Conservation (phyloP, 2,888 invertebrate species). For the Epinotia brunnichana region DNA sequence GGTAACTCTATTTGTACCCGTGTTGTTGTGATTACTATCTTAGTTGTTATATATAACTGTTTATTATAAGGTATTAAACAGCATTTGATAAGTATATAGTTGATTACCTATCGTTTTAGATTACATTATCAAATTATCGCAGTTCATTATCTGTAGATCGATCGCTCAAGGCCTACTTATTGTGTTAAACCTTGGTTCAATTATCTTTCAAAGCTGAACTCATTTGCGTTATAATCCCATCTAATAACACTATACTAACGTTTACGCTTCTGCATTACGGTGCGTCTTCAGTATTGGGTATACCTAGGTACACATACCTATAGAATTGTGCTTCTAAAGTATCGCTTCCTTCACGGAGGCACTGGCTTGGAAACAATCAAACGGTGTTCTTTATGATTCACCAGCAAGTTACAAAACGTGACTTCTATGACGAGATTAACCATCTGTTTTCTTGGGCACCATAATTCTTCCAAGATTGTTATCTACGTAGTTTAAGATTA, state of each 20-base stretch:
- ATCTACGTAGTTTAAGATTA: conserved; percentile 25
- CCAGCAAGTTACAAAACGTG: conserved; percentile 16
- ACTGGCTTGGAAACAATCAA: conserved; percentile 12
- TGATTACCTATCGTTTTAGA: not conserved
- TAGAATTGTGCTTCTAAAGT: not conserved
- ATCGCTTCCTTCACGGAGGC: not conserved
- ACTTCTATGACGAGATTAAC: conserved; percentile 15
- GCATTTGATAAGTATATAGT: not conserved
- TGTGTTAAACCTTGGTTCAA: conserved; percentile 19
- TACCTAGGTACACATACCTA: too few relatives aligned
- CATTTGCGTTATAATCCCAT: not conserved
- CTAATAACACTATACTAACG: conserved; percentile 4
- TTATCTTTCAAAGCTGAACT: conserved; percentile 1
- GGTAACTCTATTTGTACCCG: not conserved
- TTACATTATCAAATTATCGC: conserved; percentile 19
- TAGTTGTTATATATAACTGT: not conserved
- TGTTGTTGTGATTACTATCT: not conserved
- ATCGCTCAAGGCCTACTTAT: conserved; percentile 9
- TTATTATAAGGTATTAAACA: not conserved
- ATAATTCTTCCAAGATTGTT: conserved; percentile 29
- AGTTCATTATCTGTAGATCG: conserved; percentile 18
- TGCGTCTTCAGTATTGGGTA: not conserved
- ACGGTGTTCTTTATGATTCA: conserved; percentile 28
- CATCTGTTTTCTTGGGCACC: conserved; percentile 17
- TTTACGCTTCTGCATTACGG: not conserved